A percentile compares a stretch with the other conserved stretches of the same genome.
Evolutionary conservation across 2,113 vertebrate genomes (phyloP).

Genomic region (Poeciliopsis prolifica): DNA sequence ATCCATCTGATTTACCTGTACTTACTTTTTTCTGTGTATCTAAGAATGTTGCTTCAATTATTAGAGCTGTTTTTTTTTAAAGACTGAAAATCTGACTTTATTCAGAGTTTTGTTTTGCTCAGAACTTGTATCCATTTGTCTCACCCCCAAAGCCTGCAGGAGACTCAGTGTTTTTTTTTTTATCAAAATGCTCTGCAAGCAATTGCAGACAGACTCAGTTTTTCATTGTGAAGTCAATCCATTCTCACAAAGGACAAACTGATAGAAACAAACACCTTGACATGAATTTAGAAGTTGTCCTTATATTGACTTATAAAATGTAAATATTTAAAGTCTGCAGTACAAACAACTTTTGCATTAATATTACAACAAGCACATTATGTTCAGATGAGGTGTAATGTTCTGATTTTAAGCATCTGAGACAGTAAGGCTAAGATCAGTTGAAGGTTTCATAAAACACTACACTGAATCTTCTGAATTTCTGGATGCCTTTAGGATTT

Average conservation of each 20-base stretch:
- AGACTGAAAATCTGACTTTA: background rate
- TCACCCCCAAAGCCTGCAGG: slow-evolving; percentile 16
- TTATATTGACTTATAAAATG: background rate
- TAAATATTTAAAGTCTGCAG: background rate
- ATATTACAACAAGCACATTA: background rate
- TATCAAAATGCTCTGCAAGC: slow-evolving; percentile 26
- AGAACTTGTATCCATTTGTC: slow-evolving; percentile 41
- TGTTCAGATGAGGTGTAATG: background rate
- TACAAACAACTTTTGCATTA: background rate
- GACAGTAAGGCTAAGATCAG: too few relatives aligned
- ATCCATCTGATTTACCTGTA: too few relatives aligned
- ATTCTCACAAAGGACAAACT: slow-evolving; percentile 6
- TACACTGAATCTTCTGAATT: too few relatives aligned
- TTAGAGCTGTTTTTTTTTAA: too few relatives aligned
- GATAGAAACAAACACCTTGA: slow-evolving; percentile 17
- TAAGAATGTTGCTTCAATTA: too few relatives aligned
- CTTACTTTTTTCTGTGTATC: too few relatives aligned
- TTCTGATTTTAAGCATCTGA: background rate
- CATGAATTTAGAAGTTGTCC: background rate
- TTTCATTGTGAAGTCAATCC: background rate
- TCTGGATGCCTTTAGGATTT: too few relatives aligned
- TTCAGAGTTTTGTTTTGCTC: slow-evolving; percentile 27
- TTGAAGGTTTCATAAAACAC: too few relatives aligned
- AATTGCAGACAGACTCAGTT: slow-evolving; percentile 24
- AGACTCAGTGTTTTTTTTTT: slow-evolving; percentile 36